Percentiles rank a stretch among this genome's conserved stretches.
Evolutionary conservation across 2,797 vertebrate genomes (phyloP).

Genomic region (Bufotes viridis): DNA sequence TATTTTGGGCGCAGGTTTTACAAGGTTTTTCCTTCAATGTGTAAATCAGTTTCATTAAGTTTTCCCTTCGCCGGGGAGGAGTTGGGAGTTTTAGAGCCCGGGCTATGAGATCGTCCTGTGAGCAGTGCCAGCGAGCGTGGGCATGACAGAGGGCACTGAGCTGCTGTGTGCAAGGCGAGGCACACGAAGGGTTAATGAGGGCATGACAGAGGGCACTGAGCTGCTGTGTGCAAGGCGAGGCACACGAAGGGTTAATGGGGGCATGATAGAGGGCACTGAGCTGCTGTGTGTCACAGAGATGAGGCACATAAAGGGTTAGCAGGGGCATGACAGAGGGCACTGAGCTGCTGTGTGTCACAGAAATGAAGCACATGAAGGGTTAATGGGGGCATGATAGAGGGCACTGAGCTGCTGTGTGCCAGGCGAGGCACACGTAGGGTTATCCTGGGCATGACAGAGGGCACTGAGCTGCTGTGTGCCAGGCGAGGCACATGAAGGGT

Average conservation of each 20-base stretch:
- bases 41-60: conserved; percentile 15
- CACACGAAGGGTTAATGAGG: too few species aligned
- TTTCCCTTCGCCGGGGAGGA: neutral
- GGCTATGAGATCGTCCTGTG: neutral
- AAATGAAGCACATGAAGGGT: too few species aligned
- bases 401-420: neutral
- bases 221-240: too few species aligned
- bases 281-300: neutral
- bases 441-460: neutral
- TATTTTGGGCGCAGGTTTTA: neutral
- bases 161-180: too few species aligned
- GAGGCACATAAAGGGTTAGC: too few species aligned
- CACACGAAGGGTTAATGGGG: neutral
- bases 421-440: neutral
- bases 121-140: neutral
- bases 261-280: too few species aligned
- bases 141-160: too few species aligned
- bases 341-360: too few species aligned
- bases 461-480: neutral
- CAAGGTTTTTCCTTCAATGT: neutral
- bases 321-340: too few species aligned
- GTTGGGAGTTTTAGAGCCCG: neutral
- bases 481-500: too few species aligned
- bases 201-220: too few species aligned
- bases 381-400: too few species aligned